A percentile compares a stretch with the other conserved stretches of the same genome.
Conservation (phyloP, 2,888 invertebrate genomes). For the Chymomyza procnemis region DNA sequence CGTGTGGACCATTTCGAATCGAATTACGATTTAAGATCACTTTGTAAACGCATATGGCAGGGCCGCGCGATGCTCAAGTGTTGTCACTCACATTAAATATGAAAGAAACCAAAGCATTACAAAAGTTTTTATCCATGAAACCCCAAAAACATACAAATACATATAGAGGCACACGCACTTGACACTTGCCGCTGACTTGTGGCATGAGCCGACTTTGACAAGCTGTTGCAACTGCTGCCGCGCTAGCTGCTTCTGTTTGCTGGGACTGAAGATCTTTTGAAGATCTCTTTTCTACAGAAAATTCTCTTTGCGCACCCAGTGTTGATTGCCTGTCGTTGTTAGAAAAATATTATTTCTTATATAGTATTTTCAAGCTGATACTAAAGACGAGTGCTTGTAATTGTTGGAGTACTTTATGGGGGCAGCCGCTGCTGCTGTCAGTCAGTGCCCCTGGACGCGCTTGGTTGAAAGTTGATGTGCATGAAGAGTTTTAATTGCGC, state of each 20-base stretch:
- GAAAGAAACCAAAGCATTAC: slow-evolving; percentile 47
- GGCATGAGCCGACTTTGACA: slow-evolving; percentile 63
- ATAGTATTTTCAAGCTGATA: slow-evolving; percentile 36
- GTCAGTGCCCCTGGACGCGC: slow-evolving; percentile 47
- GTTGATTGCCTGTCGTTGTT: slow-evolving; percentile 68
- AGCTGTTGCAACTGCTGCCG: slow-evolving; percentile 33
- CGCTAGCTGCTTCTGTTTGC: slow-evolving; percentile 32
- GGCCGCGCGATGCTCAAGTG: slow-evolving; percentile 57
- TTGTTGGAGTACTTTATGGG: slow-evolving; percentile 37
- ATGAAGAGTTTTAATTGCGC: slow-evolving; percentile 72
- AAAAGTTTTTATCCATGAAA: slow-evolving; percentile 50
- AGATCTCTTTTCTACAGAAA: slow-evolving; percentile 62
- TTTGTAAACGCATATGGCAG: slow-evolving; percentile 37
- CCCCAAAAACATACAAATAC: slow-evolving; percentile 38
- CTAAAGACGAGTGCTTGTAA: slow-evolving; percentile 33
- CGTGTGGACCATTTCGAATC: slow-evolving; percentile 16
- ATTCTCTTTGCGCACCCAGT: slow-evolving; percentile 35
- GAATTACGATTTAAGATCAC: slow-evolving; percentile 27
- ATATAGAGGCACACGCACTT: slow-evolving; percentile 42
- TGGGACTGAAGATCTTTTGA: slow-evolving; percentile 46
- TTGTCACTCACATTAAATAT: slow-evolving; percentile 59
- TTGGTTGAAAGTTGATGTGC: slow-evolving; percentile 71
- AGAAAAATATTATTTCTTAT: slow-evolving; percentile 68
- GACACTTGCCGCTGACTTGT: slow-evolving; percentile 69
- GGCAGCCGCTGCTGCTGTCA: slow-evolving; percentile 54